Evolutionary conservation across 2,888 invertebrate genomes (phyloP), one percentile per base, ranked within the genome.

Genomic region (Clunio marinus): DNA sequence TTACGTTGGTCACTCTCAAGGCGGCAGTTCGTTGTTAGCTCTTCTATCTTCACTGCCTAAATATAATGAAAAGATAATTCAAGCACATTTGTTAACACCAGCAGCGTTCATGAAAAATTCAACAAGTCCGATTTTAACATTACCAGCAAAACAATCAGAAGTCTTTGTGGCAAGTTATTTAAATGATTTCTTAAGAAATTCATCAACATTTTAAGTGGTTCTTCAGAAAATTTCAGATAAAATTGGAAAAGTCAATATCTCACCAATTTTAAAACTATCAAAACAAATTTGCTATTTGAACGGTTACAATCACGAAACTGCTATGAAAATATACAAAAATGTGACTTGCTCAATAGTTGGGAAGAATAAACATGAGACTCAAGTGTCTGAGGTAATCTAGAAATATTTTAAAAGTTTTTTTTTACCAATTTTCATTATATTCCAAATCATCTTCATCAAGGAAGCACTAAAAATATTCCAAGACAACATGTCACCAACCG

Each of bases 1-100:
- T 7, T 65, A 46, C n/a, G 46, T 27, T 2, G 65, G 65, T 7
- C 35, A 65, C 24, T 51, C 51, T 7, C 65, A 65, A 28, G 46
- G 20, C 5, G 28, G 20, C 22, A 28, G 28, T 5, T 25, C 45
- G 32, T 3, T 65, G 2, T 7, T 46, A 1, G 65, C 32, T 20
- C 13, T 65, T 1, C 28, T 65, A 4, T 46, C 65, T 13, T 27
- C 13, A n/a, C 24, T 20, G 8, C 46, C 65, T 2, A 28, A 65
- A 51, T 65, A 46, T 28, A 65, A 65, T 20, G 28, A 65, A 7
- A 46, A 46, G 13, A 46, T 65, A 25, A 20, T 13, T 27, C 46
- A 51, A 51, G 65, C 65, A 13, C 51, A 51, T 25, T 13, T 51
- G 13, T 22, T 65, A 28, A 45, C 65, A 28, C 24, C 24, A 5